phyloP scores from a whole-genome alignment of 2,888 invertebrate species.

The Caenorhabditis panamensis region DNA sequence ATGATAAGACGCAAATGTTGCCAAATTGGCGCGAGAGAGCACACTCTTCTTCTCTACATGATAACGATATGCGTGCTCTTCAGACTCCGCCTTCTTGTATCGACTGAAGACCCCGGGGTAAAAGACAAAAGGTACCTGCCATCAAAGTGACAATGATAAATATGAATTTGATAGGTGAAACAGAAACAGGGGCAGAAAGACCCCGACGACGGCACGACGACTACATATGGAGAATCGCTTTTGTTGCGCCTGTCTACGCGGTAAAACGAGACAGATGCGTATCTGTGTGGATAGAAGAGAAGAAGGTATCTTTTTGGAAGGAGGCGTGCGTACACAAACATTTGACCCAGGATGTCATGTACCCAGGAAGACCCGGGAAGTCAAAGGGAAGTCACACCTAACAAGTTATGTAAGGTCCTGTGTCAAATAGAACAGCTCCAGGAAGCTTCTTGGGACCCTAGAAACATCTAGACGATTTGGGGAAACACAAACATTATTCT shows the following conservation, averaged over 20 bases:
- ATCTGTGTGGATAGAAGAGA: conserved; percentile 28
- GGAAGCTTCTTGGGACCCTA: too few relatives aligned
- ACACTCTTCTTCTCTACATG: conserved; percentile 9
- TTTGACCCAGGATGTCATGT: too few relatives aligned
- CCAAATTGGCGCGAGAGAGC: conserved; percentile 46
- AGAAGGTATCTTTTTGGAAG: conserved; percentile 16
- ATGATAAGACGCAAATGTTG: conserved; percentile 43
- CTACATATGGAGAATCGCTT: conserved; percentile 19
- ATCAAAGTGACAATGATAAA: conserved; percentile 55
- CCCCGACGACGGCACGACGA: too few relatives aligned
- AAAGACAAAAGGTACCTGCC: conserved; percentile 16
- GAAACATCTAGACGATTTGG: too few relatives aligned
- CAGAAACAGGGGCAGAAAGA: too few relatives aligned
- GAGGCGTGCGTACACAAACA: conserved; percentile 6
- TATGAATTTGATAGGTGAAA: conserved; percentile 57
- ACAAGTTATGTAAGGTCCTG: background rate
- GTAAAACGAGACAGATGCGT: conserved; percentile 46
- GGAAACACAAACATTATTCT: conserved; percentile 28
- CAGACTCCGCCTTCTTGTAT: conserved; percentile 22
- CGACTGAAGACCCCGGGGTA: background rate
- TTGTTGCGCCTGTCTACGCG: conserved; percentile 31
- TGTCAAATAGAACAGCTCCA: too few relatives aligned
- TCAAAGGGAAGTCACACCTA: conserved; percentile 15
- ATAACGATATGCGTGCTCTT: conserved; percentile 11
- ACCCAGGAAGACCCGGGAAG: conserved; percentile 8